Evolutionary conservation across 92 coral and sea anemone species (phyloP).

Genomic region (Siderastrea radians): DNA sequence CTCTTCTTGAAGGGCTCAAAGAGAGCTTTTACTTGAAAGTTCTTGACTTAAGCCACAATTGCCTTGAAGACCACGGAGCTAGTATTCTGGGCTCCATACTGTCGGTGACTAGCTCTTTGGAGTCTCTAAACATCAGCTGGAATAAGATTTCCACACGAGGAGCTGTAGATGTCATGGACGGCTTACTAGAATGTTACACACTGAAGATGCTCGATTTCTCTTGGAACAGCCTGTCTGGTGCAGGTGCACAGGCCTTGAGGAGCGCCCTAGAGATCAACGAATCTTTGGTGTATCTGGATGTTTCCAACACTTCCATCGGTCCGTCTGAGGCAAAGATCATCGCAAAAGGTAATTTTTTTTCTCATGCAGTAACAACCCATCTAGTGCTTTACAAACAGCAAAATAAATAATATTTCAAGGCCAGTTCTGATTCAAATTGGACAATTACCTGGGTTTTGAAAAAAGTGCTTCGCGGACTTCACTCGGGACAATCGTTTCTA

Average conservation of each 20-base stretch:
- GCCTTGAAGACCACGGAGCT: constrained; percentile 65
- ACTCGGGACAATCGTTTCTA: no score
- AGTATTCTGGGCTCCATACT: constrained; percentile 41
- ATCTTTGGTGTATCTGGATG: constrained; percentile 52
- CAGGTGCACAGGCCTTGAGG: constrained; percentile 66
- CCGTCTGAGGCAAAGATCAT: constrained; percentile 61
- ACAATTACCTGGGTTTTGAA: no score
- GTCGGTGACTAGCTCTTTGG: constrained; percentile 48
- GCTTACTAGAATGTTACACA: constrained; percentile 45
- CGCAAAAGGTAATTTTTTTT: constrained; percentile 36
- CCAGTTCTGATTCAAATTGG: no score
- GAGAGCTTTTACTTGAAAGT: constrained; percentile 59
- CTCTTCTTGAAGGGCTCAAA: constrained; percentile 50
- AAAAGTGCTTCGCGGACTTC: no score
- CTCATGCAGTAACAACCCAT: no score
- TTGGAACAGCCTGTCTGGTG: constrained; percentile 73
- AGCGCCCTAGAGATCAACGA: constrained; percentile 47
- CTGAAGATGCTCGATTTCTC: constrained; percentile 66
- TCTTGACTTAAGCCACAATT: constrained; percentile 61
- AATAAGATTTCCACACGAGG: constrained; percentile 68
- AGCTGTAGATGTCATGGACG: constrained; percentile 42
- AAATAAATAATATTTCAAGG: no score
- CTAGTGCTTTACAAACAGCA: no score
- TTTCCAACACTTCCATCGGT: constrained; percentile 69
- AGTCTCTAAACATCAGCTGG: constrained; percentile 76